Conservation (phyloP, 2,888 invertebrate species). For the Drosophila neotestacea region DNA sequence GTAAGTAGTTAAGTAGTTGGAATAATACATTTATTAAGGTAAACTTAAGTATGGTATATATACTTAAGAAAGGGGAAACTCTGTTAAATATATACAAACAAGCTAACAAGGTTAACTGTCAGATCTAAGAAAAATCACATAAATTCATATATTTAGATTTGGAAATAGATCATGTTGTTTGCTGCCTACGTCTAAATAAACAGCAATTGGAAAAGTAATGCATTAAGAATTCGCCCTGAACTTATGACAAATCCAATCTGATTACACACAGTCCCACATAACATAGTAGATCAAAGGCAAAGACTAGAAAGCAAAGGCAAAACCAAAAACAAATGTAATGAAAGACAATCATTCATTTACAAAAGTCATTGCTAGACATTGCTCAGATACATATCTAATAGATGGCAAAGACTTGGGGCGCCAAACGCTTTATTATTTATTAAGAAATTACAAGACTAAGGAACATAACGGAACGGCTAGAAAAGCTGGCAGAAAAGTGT, state of each 20-base stretch:
- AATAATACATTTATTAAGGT: not conserved
- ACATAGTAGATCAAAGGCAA: constrained; percentile 28
- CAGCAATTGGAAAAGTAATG: constrained; percentile 28
- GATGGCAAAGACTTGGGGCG: constrained; percentile 57
- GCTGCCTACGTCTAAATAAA: constrained; percentile 10
- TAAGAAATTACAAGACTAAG: constrained; percentile 57
- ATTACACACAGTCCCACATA: constrained; percentile 29
- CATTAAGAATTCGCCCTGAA: constrained; percentile 24
- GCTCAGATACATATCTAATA: constrained; percentile 62
- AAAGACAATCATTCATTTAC: constrained; percentile 68
- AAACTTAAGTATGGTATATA: not conserved
- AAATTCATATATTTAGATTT: constrained; percentile 12
- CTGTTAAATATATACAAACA: not conserved
- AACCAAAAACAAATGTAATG: constrained; percentile 28
- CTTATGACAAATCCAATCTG: constrained; percentile 20
- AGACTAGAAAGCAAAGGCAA: constrained; percentile 25
- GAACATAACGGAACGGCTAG: constrained; percentile 51
- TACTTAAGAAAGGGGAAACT: not conserved
- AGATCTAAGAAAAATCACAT: constrained; percentile 5
- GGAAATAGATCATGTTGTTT: constrained; percentile 30
- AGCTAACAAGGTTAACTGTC: constrained; percentile 20
- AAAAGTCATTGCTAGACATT: constrained; percentile 54
- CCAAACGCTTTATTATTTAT: constrained; percentile 53
- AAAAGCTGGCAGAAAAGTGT: constrained; percentile 63
- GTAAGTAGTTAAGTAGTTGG: constrained; percentile 6